A percentile compares a stretch with the other conserved stretches of the same genome.
Conservation (phyloP, 1,140 invertebrate species). For the Physella acuta region DNA sequence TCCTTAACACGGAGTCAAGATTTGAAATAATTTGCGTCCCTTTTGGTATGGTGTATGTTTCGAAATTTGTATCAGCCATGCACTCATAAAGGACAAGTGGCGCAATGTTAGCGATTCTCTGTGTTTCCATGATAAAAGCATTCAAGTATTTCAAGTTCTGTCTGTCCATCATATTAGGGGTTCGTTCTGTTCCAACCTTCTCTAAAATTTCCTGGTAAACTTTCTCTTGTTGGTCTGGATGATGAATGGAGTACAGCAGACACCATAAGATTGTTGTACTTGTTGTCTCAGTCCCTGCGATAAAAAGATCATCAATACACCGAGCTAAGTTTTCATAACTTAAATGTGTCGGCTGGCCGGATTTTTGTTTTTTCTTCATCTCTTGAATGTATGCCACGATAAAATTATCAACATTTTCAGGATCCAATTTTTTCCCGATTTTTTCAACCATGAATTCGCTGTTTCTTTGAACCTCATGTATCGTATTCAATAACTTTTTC, state of each 20-base stretch:
- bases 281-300: no score
- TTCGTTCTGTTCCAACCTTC: conserved; percentile 74
- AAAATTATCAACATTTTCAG: no score
- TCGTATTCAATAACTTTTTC: conserved; percentile 11
- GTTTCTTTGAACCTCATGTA: background rate
- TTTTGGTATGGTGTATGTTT: conserved; percentile 51
- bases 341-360: conserved; percentile 22
- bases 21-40: background rate
- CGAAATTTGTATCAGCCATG: conserved; percentile 36
- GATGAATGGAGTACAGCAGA: conserved; percentile 73
- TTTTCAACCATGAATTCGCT: background rate
- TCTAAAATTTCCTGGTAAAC: conserved; percentile 83
- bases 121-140: no score
- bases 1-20: background rate
- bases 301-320: no score
- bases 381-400: no score
- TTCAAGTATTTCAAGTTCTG: no score
- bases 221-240: conserved; percentile 73
- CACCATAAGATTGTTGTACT: no score
- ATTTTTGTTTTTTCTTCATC: no score
- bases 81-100: background rate
- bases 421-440: no score
- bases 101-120: no score
- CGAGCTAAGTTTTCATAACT: conserved; percentile 28
- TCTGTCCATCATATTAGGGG: no score